A percentile compares a stretch with the other conserved stretches of the same genome.
phyloP scores from a whole-genome alignment of 2,888 invertebrate genomes.

The Acrobasis consociella region DNA sequence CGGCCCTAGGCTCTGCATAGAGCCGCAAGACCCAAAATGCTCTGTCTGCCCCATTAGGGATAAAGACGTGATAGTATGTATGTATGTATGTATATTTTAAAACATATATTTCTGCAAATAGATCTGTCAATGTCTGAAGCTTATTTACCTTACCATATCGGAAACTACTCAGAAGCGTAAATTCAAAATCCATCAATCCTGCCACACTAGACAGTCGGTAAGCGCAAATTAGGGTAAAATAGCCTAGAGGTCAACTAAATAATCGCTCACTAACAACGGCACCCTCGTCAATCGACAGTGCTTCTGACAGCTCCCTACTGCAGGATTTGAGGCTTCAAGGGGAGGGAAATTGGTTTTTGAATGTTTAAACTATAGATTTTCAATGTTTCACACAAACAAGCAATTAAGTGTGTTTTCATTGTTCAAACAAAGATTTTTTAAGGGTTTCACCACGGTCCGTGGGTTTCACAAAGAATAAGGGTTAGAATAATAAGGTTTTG shows the following conservation, averaged over 20 bases:
- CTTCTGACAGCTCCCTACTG: conserved; percentile 50
- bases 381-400: conserved; percentile 6
- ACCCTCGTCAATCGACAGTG: conserved; percentile 70
- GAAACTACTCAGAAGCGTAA: background rate
- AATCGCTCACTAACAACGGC: conserved; percentile 50
- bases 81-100: too few relatives aligned
- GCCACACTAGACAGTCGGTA: conserved; percentile 4
- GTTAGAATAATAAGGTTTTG: too few relatives aligned
- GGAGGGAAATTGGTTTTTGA: conserved; percentile 34
- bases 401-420: too few relatives aligned
- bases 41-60: too few relatives aligned
- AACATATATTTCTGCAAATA: too few relatives aligned
- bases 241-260: conserved; percentile 60
- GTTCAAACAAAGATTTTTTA: too few relatives aligned
- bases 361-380: conserved; percentile 27
- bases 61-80: too few relatives aligned
- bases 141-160: background rate
- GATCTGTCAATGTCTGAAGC: too few relatives aligned
- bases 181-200: background rate
- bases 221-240: conserved; percentile 49
- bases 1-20: too few relatives aligned
- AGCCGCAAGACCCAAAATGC: too few relatives aligned
- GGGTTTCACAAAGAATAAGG: too few relatives aligned
- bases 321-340: conserved; percentile 38
- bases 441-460: too few relatives aligned